Base-by-base conservation (phyloP, 2,888 invertebrate genomes). In the Drosophila longiperda region DNA sequence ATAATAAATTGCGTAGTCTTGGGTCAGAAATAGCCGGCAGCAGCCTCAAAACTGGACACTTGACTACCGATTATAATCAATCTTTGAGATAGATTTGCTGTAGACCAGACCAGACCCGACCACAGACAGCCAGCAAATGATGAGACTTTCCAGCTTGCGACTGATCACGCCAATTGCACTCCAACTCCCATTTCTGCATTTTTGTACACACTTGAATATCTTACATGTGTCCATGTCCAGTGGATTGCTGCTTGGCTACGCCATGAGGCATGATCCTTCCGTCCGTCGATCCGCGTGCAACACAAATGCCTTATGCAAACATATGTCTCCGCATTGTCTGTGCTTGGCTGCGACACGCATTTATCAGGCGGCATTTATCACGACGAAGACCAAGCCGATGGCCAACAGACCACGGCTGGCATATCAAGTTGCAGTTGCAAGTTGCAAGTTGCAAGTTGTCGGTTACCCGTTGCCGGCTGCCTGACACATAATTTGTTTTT, bases 61-160 rank as follows among this genome's bases (percentile, higher is more conserved):
- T 91, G 92, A 91, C 91, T 91, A 91, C 91, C 91, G 91, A 91
- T 91, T 91, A 91, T 87, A 91, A 91, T 91, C 91, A 91, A 91
- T 91, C 91, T 91, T 89, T 62, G 66, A 81, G 87, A 83, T 90
- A 89, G 87, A 87, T 83, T 84, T 80, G 75, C 78, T 60, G 69
- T 59, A 65, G 45, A 61, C 66, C 60, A 50, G 65, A 58, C 66
- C 71, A 62, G 53, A 60, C 64, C 57, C 34, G 66, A 63, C 66
- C 67, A 65, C 62, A 67, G 72, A 63, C 66, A 75, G 68, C 45
- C 23, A 23, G 48, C 45, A 62, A 73, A 66, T 78, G 73, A 70
- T 76, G 73, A 49, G 40, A 29, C 65, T 23, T 23, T 15, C 6
- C 50, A 66, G 66, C 68, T 64, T 23, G 50, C 50, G 50, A 78